Evolutionary conservation across 2,888 invertebrate genomes (phyloP), one percentile per base, ranked within the genome.

Genomic region (Seira sanloemensis): DNA sequence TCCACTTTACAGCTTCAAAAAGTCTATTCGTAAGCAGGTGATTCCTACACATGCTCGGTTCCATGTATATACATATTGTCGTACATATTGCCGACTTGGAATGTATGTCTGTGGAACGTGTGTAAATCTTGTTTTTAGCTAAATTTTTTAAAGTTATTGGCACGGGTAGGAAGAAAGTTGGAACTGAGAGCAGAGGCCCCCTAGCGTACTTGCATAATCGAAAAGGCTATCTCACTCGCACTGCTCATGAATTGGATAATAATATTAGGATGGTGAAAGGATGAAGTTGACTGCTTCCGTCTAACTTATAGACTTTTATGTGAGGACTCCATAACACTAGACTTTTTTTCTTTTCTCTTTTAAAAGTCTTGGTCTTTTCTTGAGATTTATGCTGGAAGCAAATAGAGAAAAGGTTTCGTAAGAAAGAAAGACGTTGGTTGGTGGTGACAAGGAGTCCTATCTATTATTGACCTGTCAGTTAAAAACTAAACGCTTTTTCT

Each of bases 401-500:
- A 58, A n/a, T 58, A 9, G n/a, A 58, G 18, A 4, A n/a, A 58
- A 58, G 18, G 58, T 37, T 9, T 37, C 7, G 58, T 46, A 54
- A 50, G 58, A 24, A 83, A 58, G 69, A 83, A 74, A 78, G 83
- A 78, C 67, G 78, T 77, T 83, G 23, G 67, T 50, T 73, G 83
- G 66, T 67, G 73, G 83, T 72, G 82, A 82, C 82, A 82, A 72
- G 82, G 71, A 62, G 54, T 77, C 78, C 73, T 78, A 78, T 78
- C 83, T 83, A 83, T 78, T 83, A 83, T 83, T 83, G 83, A 83
- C 78, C 77, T 78, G 83, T 78, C 83, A 78, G 73, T 78, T 58
- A 54, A 58, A n/a, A 67, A 26, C 68, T 68, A 68, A 68, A 68
- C 76, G 27, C 66, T 72, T 9, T 37, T 7, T 37, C 18, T 58